Percentiles rank a stretch among this genome's conserved stretches.
Conservation (phyloP, 2,797 vertebrate species). For the Acrossocheilus wenchowensis region DNA sequence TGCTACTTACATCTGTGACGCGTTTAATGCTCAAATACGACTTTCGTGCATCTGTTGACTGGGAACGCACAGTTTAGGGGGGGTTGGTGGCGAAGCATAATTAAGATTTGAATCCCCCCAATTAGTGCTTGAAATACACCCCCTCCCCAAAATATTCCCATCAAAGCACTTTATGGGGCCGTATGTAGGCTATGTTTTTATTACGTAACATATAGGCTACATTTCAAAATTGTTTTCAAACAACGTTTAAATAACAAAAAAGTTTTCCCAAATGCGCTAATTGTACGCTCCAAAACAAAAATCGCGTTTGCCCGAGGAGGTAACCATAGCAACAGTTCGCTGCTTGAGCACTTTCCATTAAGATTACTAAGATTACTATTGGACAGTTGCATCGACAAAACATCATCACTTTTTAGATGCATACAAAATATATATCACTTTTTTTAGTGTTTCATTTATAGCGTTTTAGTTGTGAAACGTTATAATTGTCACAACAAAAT, state of each 20-base stretch:
- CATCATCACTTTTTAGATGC: background rate
- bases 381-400: background rate
- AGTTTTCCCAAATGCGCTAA: background rate
- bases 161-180: background rate
- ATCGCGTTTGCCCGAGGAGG: background rate
- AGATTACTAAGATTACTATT: background rate
- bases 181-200: background rate
- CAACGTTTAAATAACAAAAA: background rate
- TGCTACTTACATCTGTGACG: background rate
- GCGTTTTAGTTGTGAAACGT: background rate
- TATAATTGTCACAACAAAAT: background rate
- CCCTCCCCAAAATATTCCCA: background rate
- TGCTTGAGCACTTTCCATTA: background rate
- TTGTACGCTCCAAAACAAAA: background rate
- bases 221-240: background rate
- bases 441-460: background rate
- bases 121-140: background rate
- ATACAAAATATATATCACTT: background rate
- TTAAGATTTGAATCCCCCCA: background rate
- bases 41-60: background rate
- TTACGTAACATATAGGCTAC: background rate
- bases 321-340: conserved; percentile 21
- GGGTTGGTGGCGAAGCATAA: background rate
- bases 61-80: background rate
- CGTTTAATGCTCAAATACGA: background rate